A percentile compares a stretch with the other conserved stretches of the same genome.
Evolutionary conservation across 2,113 vertebrate species (phyloP).

Genomic region (Dipodomys ordii): DNA sequence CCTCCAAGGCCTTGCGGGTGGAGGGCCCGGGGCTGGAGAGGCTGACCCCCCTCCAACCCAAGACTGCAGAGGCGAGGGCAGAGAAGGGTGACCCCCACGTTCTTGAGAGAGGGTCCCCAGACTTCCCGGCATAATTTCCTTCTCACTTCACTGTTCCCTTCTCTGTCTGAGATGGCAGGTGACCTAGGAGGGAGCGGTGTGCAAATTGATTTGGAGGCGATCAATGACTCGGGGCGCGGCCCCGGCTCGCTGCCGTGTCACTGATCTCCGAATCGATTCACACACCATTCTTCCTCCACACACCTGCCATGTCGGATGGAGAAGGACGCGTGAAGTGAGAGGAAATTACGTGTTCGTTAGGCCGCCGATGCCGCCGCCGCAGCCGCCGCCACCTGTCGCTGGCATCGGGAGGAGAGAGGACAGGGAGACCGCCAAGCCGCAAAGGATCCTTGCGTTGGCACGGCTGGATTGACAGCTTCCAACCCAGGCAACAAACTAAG

Average conservation of each 20-base stretch:
- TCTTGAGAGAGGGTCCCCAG: conserved; percentile 79
- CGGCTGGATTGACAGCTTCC: not conserved
- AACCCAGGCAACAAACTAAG: not conserved
- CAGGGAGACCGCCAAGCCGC: not conserved
- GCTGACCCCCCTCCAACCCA: not conserved
- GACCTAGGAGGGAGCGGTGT: conserved; percentile 84
- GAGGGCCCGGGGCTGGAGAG: conserved; percentile 3
- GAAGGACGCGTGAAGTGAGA: conserved; percentile 84
- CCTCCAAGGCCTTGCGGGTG: conserved; percentile 8
- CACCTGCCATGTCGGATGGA: conserved; percentile 86
- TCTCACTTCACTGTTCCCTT: conserved; percentile 82
- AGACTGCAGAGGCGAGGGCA: conserved; percentile 56
- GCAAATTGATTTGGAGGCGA: conserved; percentile 88
- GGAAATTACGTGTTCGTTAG: conserved; percentile 83
- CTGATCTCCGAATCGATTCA: conserved; percentile 86
- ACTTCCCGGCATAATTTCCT: conserved; percentile 85
- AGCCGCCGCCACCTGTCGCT: not conserved
- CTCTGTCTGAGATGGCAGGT: conserved; percentile 86
- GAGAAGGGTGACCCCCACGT: conserved; percentile 68
- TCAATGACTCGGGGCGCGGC: conserved; percentile 84
- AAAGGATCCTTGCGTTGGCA: not conserved
- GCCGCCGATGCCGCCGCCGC: conserved; percentile 25
- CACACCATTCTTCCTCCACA: conserved; percentile 84
- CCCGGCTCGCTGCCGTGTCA: conserved; percentile 83
- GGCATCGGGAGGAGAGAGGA: not conserved